Percentiles rank a stretch among this genome's conserved stretches.
phyloP scores from a whole-genome alignment of 2,113 vertebrate species.

The Vidua chalybeata region DNA sequence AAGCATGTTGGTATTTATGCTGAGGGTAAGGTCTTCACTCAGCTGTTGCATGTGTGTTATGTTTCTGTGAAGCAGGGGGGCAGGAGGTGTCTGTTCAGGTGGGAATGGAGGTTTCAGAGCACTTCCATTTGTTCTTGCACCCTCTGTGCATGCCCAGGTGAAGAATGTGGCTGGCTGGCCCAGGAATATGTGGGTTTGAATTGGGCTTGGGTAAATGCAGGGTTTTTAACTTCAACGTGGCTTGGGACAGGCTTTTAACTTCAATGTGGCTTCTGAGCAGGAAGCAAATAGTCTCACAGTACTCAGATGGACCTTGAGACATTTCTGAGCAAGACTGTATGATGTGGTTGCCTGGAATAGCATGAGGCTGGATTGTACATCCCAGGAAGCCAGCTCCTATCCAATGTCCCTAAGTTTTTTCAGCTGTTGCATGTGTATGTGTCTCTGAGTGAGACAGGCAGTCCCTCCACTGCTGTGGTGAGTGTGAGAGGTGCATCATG shows the following conservation, averaged over 20 bases:
- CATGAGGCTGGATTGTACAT: background rate
- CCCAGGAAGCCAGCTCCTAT: background rate
- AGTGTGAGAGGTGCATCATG: fast-evolving
- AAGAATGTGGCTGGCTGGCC: background rate
- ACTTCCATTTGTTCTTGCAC: background rate
- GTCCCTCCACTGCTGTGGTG: background rate
- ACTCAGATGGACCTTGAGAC: background rate
- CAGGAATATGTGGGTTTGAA: background rate
- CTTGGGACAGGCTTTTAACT: background rate
- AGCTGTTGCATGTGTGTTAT: background rate
- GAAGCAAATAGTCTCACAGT: background rate
- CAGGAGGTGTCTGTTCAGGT: background rate
- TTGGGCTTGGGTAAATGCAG: background rate
- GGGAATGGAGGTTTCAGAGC: background rate
- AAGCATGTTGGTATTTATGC: background rate
- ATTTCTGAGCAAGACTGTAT: background rate
- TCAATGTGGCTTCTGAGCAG: background rate
- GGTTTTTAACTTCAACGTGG: background rate
- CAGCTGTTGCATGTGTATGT: background rate
- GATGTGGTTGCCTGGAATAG: slow-evolving; percentile 11
- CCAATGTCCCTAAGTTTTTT: background rate
- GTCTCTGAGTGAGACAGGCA: background rate
- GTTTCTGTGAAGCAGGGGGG: background rate
- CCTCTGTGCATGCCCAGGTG: fast-evolving
- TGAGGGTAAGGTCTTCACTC: background rate